Evolutionary conservation across 2,888 invertebrate species (phyloP).

Genomic region (Caenorhabditis afra): DNA sequence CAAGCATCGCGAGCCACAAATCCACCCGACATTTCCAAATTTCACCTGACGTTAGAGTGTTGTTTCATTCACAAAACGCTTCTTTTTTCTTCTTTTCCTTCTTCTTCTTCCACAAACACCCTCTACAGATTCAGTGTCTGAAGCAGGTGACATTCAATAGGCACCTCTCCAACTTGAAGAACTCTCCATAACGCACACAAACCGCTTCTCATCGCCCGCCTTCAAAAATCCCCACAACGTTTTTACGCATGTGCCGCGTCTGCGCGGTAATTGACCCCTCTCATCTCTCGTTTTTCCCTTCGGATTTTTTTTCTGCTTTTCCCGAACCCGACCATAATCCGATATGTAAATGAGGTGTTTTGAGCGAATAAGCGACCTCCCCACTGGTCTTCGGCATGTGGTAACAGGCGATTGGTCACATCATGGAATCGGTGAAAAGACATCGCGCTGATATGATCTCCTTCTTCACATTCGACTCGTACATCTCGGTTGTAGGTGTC

Average conservation of each 20-base stretch:
- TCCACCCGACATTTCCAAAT: not conserved
- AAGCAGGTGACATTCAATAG: slow-evolving; percentile 51
- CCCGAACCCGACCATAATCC: not conserved
- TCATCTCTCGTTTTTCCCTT: slow-evolving; percentile 1
- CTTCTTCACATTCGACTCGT: slow-evolving; percentile 59
- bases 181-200: slow-evolving; percentile 2
- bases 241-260: not conserved
- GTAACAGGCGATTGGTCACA: slow-evolving; percentile 8
- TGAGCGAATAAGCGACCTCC: not conserved
- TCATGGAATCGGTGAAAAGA: slow-evolving; percentile 42
- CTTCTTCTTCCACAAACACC: not conserved
- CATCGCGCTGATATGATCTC: slow-evolving; percentile 57
- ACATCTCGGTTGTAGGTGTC: slow-evolving; percentile 53
- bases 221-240: not conserved
- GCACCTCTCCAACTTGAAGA: slow-evolving; percentile 26
- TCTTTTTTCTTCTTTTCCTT: too few relatives aligned
- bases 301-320: not conserved
- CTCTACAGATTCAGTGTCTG: slow-evolving; percentile 7
- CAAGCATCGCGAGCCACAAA: too few relatives aligned
- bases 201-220: not conserved
- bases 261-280: not conserved
- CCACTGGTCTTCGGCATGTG: slow-evolving; percentile 17
- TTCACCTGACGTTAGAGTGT: not conserved
- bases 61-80: not conserved
- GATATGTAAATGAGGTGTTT: not conserved